Base-by-base conservation (phyloP, 2,113 vertebrate species). In the Leucoraja erinaceus region DNA sequence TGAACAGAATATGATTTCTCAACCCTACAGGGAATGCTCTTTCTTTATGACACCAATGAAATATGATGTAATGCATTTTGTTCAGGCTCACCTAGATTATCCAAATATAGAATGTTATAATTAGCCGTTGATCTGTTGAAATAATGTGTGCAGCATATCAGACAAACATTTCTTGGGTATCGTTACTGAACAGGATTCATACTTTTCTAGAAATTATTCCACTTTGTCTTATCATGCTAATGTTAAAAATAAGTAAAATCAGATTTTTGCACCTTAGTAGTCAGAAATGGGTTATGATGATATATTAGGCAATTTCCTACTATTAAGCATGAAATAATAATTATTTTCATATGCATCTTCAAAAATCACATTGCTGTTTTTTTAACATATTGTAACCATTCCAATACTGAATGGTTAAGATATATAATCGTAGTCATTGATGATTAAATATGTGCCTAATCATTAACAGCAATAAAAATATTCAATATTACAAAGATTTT, bases 401-500 rank as follows among this genome's bases (percentile, higher is more conserved):
- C 63, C 38, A 54, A 14, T 33, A 28, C 12, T 47, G 72, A 91
- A 72, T 70, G 90, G 22, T 54, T 12, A 54, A 74, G 31, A 28
- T 54, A 66, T 90, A 72, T 72, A 88, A 54, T 38, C n/a, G 16
- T n/a, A 66, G 61, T 74, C 38, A 6, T 38, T 54, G 22, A 72
- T 14, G 25, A 91, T 74, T 22, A 91, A 74, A 91, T 25, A 16
- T 70, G 11, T 3, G 20, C 18, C 25, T 54, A 72, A 91, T 47
- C 66, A 91, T 54, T 91, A 47, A 25, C 18, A 91, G 33, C 66
- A 72, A 72, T 25, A 91, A 90, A 81, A 83, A 47, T 83, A 20
- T 25, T 54, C 6, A 47, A 56, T 25, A 84, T 84, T 59, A 84
- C 33, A 33, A 84, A 68, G 47, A 91, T 25, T 91, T 91, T 22